Evolutionary conservation across 2,797 vertebrate species (phyloP).

Genomic region (Sciurus vulgaris): DNA sequence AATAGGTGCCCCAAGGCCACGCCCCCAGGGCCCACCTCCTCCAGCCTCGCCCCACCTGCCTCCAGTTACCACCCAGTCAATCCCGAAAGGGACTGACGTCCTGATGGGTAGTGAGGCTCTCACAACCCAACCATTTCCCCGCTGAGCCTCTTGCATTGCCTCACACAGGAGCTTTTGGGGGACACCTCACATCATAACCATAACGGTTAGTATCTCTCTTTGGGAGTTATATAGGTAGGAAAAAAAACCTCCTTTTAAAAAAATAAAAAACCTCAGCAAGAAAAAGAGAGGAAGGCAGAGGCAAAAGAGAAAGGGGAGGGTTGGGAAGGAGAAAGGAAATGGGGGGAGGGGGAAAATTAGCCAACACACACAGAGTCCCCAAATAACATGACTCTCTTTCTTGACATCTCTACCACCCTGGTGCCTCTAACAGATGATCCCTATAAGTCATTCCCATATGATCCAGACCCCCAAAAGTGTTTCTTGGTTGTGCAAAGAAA

Average conservation of each 20-base stretch:
- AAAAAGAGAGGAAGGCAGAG: not conserved
- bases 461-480: slow-evolving; percentile 84
- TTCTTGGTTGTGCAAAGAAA: slow-evolving; percentile 83
- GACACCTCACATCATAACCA: too few relatives aligned
- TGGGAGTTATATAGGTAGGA: not conserved
- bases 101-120: too few relatives aligned
- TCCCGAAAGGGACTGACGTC: too few relatives aligned
- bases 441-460: slow-evolving; percentile 81
- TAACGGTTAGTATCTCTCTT: not conserved
- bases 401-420: not conserved
- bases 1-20: too few relatives aligned
- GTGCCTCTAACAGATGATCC: slow-evolving; percentile 73
- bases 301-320: too few relatives aligned
- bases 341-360: not conserved
- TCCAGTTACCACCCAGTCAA: too few relatives aligned
- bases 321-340: too few relatives aligned
- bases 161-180: too few relatives aligned
- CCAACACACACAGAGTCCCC: not conserved
- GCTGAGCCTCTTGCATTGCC: too few relatives aligned
- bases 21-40: too few relatives aligned
- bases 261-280: not conserved
- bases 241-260: not conserved
- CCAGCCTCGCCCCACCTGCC: too few relatives aligned
- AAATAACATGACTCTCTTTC: slow-evolving; percentile 37
- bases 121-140: too few relatives aligned